These are phyloP conservation scores for Drosophila diplacantha DNA, from an alignment of 2,888 invertebrate species.

Conservation along the genomic window DNA sequence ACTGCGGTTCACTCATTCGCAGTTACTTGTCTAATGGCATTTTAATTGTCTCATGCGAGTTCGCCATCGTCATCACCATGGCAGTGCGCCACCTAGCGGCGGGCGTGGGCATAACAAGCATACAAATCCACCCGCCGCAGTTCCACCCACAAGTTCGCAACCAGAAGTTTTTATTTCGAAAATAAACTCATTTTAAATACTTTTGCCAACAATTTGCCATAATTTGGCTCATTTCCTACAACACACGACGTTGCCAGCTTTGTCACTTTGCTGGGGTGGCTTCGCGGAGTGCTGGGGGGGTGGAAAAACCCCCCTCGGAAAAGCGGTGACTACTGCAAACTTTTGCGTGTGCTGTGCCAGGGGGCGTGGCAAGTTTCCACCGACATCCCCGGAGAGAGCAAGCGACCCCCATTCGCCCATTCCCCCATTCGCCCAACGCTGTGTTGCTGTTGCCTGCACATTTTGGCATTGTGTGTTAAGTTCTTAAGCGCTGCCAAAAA, in stretches of 20 bases:
- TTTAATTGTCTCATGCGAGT: constrained; percentile 57
- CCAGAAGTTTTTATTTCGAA: constrained; percentile 52
- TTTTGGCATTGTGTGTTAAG: constrained; percentile 53
- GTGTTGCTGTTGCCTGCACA: constrained; percentile 23
- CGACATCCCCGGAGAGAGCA: constrained; percentile 2
- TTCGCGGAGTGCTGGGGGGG: background rate
- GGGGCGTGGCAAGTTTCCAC: constrained; percentile 28
- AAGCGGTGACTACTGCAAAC: constrained; percentile 28
- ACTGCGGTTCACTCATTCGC: constrained; percentile 33
- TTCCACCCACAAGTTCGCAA: constrained; percentile 33
- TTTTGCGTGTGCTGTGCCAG: constrained; percentile 32
- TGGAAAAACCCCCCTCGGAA: background rate
- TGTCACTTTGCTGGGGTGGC: constrained; percentile 26
- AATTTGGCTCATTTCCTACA: constrained; percentile 68
- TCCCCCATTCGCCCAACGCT: background rate
- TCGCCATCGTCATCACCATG: constrained; percentile 10
- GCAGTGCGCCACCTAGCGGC: constrained; percentile 30
- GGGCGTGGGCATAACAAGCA: constrained; percentile 5
- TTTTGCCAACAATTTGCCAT: constrained; percentile 71
- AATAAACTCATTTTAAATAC: constrained; percentile 72
- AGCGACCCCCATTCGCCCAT: no score
- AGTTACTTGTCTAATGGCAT: constrained; percentile 62
- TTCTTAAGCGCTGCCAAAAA: constrained; percentile 69
- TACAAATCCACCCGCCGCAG: constrained; percentile 5
- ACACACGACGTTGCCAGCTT: constrained; percentile 44